phyloP scores from a whole-genome alignment of 2,113 vertebrate genomes.

The Tenrec ecaudatus region DNA sequence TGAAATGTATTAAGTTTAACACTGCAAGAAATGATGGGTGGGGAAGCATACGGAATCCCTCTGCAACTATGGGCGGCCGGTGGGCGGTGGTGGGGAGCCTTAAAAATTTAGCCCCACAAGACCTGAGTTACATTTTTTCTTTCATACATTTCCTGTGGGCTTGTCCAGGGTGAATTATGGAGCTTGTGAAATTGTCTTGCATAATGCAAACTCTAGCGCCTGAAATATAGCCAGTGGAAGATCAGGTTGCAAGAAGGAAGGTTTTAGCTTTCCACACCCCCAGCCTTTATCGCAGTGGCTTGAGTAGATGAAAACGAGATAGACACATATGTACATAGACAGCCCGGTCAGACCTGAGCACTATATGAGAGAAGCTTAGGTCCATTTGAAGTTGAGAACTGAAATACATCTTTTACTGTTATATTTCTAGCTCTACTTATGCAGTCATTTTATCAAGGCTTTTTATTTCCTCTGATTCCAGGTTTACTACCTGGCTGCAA shows the following conservation, averaged over 20 bases:
- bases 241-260: conserved; percentile 48
- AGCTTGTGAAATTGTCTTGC: conserved; percentile 42
- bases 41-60: not conserved
- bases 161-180: conserved; percentile 49
- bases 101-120: not conserved
- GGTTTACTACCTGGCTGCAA: conserved; percentile 80
- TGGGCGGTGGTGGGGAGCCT: too few species aligned
- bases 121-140: not conserved
- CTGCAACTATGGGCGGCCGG: not conserved
- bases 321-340: not conserved
- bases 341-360: not conserved
- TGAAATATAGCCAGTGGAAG: conserved; percentile 54
- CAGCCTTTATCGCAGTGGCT: not conserved
- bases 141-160: conserved; percentile 33
- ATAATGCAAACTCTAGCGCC: conserved; percentile 20
- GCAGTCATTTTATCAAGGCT: conserved; percentile 27
- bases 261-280: conserved; percentile 53
- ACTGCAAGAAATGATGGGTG: not conserved
- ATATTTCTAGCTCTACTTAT: not conserved
- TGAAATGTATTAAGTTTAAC: conserved; percentile 47
- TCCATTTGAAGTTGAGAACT: conserved; percentile 6
- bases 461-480: conserved; percentile 82
- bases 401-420: conserved; percentile 9
- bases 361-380: not conserved
- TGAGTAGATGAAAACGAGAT: not conserved